These are phyloP conservation scores for Drosophila kambysellisi DNA, from an alignment of 2,888 invertebrate genomes.

Conservation along the genomic window DNA sequence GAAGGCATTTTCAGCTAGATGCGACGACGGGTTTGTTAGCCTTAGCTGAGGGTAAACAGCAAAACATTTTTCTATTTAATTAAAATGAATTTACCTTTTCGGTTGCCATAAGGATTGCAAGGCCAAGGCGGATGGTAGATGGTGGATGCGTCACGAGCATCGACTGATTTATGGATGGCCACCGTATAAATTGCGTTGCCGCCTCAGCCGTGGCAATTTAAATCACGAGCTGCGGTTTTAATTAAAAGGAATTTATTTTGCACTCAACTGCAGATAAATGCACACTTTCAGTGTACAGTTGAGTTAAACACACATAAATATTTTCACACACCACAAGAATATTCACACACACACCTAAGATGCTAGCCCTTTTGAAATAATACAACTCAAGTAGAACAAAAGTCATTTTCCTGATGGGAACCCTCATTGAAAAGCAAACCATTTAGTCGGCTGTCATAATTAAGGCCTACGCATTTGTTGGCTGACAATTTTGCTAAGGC, in stretches of 20 bases:
- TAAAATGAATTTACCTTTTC: slow-evolving; percentile 78
- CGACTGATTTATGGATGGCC: slow-evolving; percentile 73
- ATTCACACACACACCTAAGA: slow-evolving; percentile 4
- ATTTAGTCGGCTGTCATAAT: slow-evolving; percentile 62
- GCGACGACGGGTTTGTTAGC: slow-evolving; percentile 57
- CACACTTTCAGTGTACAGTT: slow-evolving; percentile 40
- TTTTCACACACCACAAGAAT: background rate
- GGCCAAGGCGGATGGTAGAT: background rate
- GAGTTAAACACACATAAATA: slow-evolving; percentile 15
- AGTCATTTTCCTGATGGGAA: slow-evolving; percentile 18
- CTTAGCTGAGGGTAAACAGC: slow-evolving; percentile 57
- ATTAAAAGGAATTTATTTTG: slow-evolving; percentile 80
- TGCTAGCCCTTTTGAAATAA: slow-evolving; percentile 49
- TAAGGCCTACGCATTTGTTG: slow-evolving; percentile 57
- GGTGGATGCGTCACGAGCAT: slow-evolving; percentile 27
- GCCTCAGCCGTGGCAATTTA: slow-evolving; percentile 65
- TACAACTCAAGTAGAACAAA: slow-evolving; percentile 29
- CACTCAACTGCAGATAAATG: slow-evolving; percentile 79
- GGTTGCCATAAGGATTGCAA: slow-evolving; percentile 24
- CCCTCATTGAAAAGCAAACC: slow-evolving; percentile 19
- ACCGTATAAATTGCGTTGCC: slow-evolving; percentile 69
- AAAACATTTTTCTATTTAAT: slow-evolving; percentile 81
- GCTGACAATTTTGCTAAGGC: slow-evolving; percentile 16
- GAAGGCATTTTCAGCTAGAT: slow-evolving; percentile 29
- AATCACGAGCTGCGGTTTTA: slow-evolving; percentile 79